Evolutionary conservation across 2,888 invertebrate species (phyloP).

Genomic region (Allacma fusca): DNA sequence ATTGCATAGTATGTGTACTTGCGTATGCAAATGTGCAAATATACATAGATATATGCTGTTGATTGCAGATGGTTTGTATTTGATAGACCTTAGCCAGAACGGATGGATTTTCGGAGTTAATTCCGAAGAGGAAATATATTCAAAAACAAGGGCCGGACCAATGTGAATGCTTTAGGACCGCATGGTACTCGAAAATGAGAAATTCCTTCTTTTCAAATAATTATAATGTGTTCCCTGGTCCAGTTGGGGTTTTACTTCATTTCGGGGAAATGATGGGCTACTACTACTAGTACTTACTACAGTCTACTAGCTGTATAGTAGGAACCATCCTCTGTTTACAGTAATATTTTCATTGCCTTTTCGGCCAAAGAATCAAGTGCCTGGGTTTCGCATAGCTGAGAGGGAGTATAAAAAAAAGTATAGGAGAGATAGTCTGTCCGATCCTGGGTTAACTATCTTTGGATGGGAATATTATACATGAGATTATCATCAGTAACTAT

Average conservation of each 20-base stretch:
- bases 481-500: slow-evolving; percentile 11
- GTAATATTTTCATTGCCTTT: neutral
- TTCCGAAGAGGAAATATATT: slow-evolving; percentile 1
- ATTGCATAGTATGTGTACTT: neutral
- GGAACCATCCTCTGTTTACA: too few species aligned
- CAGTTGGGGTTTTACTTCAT: neutral
- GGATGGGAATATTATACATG: slow-evolving; percentile 16
- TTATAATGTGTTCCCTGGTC: neutral
- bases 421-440: too few species aligned
- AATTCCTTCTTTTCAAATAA: neutral
- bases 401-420: too few species aligned
- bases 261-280: neutral
- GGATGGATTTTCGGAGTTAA: neutral
- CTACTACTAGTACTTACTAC: too few species aligned
- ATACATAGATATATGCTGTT: neutral
- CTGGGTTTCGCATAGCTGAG: too few species aligned
- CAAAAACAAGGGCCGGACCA: neutral
- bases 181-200: slow-evolving; percentile 16
- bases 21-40: neutral
- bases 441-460: neutral
- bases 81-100: neutral
- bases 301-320: too few species aligned
- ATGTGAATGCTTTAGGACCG: neutral
- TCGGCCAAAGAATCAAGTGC: slow-evolving; percentile 6
- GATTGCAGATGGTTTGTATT: neutral